Conservation (phyloP, 2,797 vertebrate genomes). For the Sebastes flavidus region DNA sequence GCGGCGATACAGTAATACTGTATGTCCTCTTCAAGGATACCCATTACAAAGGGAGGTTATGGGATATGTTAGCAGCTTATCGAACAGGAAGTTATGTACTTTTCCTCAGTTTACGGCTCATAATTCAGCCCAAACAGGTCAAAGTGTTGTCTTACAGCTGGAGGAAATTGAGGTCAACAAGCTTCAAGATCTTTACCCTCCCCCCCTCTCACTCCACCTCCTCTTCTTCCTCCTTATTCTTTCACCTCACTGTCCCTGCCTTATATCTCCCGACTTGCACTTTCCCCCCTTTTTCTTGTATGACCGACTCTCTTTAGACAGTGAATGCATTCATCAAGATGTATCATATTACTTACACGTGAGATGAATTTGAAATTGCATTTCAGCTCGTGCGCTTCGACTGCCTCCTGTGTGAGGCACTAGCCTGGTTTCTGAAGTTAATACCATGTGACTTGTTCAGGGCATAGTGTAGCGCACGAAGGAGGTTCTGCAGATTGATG, state of each 20-base stretch:
- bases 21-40: background rate
- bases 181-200: conserved; percentile 6
- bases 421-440: background rate
- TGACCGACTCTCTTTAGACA: background rate
- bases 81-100: conserved; percentile 1
- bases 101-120: conserved; percentile 24
- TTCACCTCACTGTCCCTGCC: background rate
- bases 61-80: conserved; percentile 20
- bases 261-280: background rate
- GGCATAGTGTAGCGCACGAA: background rate
- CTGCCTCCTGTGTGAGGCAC: background rate
- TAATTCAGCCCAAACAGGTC: conserved; percentile 12
- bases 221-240: background rate
- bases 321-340: conserved; percentile 5
- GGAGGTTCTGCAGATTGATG: background rate
- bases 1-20: background rate
- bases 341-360: background rate
- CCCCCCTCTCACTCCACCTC: background rate
- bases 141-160: conserved; percentile 54
- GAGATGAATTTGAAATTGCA: conserved; percentile 2
- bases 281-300: background rate
- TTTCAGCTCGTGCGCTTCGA: background rate
- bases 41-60: background rate
- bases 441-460: conserved; percentile 25
- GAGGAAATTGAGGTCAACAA: conserved; percentile 30